phyloP scores from a whole-genome alignment of 2,888 invertebrate genomes.

The Phasia obesa region DNA sequence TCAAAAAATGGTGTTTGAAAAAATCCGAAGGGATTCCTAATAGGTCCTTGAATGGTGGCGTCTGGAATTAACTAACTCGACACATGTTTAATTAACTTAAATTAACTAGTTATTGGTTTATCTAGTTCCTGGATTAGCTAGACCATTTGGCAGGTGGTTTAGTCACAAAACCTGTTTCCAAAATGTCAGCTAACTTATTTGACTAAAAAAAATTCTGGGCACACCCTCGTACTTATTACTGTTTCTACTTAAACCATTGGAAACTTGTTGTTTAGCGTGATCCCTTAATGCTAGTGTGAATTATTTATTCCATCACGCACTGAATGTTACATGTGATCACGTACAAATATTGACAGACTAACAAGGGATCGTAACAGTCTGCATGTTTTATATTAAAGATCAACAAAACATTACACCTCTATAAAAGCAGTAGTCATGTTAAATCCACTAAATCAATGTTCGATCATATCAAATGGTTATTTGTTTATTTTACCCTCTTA shows the following conservation, averaged over 20 bases:
- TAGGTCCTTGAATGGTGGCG: too few relatives aligned
- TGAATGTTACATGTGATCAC: not conserved
- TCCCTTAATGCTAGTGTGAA: not conserved
- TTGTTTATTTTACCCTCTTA: constrained; percentile 3
- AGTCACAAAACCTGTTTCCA: too few relatives aligned
- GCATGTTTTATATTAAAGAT: not conserved
- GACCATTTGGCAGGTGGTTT: too few relatives aligned
- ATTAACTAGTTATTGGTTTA: too few relatives aligned
- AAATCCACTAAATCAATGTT: constrained; percentile 59
- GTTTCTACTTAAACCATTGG: not conserved
- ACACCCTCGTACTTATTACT: not conserved
- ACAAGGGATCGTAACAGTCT: not conserved
- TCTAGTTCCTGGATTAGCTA: too few relatives aligned
- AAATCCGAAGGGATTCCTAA: too few relatives aligned
- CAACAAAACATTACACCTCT: not conserved
- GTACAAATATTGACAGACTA: not conserved
- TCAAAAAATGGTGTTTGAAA: too few relatives aligned
- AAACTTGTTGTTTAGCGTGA: not conserved
- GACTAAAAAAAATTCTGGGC: not conserved
- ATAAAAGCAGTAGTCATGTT: constrained; percentile 46
- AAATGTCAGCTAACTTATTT: too few relatives aligned
- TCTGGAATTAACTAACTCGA: too few relatives aligned
- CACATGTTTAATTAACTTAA: too few relatives aligned
- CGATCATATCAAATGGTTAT: not conserved
- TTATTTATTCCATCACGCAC: not conserved